These are phyloP conservation scores for Acipenser ruthenus DNA, from an alignment of 2,797 vertebrate species.

Conservation along the genomic window DNA sequence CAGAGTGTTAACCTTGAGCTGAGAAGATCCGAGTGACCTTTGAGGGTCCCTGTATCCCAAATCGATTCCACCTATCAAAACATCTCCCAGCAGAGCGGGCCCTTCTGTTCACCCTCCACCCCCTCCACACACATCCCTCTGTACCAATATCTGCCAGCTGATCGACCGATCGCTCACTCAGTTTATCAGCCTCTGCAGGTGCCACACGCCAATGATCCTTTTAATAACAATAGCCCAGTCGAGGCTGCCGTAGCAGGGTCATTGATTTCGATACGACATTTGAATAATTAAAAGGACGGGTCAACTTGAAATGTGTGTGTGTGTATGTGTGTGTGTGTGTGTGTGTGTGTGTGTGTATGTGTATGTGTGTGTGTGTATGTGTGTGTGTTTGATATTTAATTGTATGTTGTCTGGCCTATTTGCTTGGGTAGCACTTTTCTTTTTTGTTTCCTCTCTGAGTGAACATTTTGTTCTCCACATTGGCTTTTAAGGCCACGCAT, in stretches of 20 bases:
- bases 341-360: background rate
- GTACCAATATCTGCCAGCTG: conserved; percentile 46
- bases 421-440: conserved; percentile 11
- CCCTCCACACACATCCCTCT: conserved; percentile 21
- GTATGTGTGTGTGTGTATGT: conserved; percentile 2
- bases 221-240: conserved; percentile 35
- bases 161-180: conserved; percentile 48
- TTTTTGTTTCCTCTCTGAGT: conserved; percentile 15
- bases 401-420: conserved; percentile 12
- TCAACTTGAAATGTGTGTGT: background rate
- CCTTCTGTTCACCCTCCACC: conserved; percentile 14
- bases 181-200: conserved; percentile 61
- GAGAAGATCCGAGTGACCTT: background rate
- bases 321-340: background rate
- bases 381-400: background rate
- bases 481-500: no score
- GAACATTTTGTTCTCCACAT: background rate
- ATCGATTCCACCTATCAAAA: background rate
- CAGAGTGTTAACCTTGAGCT: no score
- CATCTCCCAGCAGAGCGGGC: conserved; percentile 14
- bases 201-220: conserved; percentile 40
- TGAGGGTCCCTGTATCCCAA: background rate
- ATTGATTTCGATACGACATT: conserved; percentile 57
- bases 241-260: conserved; percentile 27
- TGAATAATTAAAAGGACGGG: conserved; percentile 65